phyloP scores from a whole-genome alignment of 2,797 vertebrate species.

The Pantherophis vulpinus region DNA sequence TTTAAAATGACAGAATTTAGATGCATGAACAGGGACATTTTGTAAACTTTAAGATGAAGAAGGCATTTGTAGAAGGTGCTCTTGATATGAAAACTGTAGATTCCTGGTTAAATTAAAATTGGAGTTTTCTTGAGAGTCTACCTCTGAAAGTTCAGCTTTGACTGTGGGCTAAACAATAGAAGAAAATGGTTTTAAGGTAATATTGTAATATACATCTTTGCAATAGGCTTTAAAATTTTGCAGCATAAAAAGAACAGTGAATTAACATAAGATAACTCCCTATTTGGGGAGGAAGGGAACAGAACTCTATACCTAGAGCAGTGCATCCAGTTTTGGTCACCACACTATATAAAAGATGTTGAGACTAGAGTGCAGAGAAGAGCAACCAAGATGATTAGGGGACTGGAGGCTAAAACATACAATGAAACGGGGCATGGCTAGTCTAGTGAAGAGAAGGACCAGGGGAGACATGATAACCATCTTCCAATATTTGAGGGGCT shows the following conservation, averaged over 20 bases:
- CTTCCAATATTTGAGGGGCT: no score
- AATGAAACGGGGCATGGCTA: no score
- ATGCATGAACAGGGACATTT: conserved; percentile 11
- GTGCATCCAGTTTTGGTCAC: no score
- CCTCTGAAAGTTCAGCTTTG: conserved; percentile 17
- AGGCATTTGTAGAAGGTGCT: not conserved
- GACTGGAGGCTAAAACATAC: no score
- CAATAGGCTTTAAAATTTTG: not conserved
- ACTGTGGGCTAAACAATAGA: conserved; percentile 23
- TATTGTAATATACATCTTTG: conserved; percentile 30
- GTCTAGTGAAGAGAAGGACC: no score
- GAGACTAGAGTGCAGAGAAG: no score
- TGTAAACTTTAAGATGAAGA: conserved; percentile 4
- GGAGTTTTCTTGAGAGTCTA: not conserved
- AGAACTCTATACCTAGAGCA: not conserved
- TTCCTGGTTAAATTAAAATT: conserved; percentile 18
- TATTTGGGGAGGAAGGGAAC: not conserved
- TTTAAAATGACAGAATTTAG: not conserved
- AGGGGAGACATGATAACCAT: no score
- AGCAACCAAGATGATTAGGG: no score
- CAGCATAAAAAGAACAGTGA: no score
- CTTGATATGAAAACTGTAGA: conserved; percentile 21
- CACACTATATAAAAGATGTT: no score
- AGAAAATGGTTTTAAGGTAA: conserved; percentile 9
- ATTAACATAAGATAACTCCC: not conserved